These are phyloP conservation scores for Laspeyria flexula DNA, from an alignment of 2,888 invertebrate genomes.

Conservation along the genomic window DNA sequence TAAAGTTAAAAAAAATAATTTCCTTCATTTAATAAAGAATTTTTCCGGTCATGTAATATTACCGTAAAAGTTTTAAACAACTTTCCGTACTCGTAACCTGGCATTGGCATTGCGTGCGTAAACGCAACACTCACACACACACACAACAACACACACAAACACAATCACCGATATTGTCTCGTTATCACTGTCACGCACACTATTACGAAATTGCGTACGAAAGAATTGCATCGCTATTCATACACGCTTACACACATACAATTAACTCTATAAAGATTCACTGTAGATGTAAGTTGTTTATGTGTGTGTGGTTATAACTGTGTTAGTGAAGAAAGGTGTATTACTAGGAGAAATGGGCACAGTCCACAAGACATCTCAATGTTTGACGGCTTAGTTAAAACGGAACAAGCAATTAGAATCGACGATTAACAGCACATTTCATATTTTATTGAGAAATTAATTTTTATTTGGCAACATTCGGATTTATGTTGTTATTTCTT, in stretches of 20 bases:
- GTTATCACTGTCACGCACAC: slow-evolving; percentile 53
- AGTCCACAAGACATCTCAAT: slow-evolving; percentile 43
- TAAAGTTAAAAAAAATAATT: slow-evolving; percentile 47
- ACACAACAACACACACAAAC: slow-evolving; percentile 28
- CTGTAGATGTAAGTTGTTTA: slow-evolving; percentile 3
- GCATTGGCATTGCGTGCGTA: slow-evolving; percentile 84
- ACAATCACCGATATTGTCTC: slow-evolving; percentile 26
- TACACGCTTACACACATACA: slow-evolving; percentile 18
- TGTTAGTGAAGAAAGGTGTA: slow-evolving; percentile 85
- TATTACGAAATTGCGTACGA: slow-evolving; percentile 30
- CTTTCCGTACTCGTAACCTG: slow-evolving; percentile 78
- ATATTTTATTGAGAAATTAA: slow-evolving; percentile 19
- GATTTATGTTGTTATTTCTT: no score
- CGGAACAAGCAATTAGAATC: slow-evolving; percentile 61
- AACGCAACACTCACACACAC: slow-evolving; percentile 77
- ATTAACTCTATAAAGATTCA: slow-evolving; percentile 16
- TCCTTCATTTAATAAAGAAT: slow-evolving; percentile 59
- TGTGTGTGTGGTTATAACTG: slow-evolving; percentile 35
- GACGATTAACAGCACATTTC: slow-evolving; percentile 41
- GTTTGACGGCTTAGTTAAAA: slow-evolving; percentile 59
- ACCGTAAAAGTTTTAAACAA: slow-evolving; percentile 67
- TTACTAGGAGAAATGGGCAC: slow-evolving; percentile 81
- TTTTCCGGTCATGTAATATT: slow-evolving; percentile 81
- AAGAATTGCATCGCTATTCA: slow-evolving; percentile 43
- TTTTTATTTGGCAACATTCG: no score